These are phyloP conservation scores for Henricia sp. DNA, from an alignment of 53 echinoderm and acorn worm species.

Conservation along the genomic window DNA sequence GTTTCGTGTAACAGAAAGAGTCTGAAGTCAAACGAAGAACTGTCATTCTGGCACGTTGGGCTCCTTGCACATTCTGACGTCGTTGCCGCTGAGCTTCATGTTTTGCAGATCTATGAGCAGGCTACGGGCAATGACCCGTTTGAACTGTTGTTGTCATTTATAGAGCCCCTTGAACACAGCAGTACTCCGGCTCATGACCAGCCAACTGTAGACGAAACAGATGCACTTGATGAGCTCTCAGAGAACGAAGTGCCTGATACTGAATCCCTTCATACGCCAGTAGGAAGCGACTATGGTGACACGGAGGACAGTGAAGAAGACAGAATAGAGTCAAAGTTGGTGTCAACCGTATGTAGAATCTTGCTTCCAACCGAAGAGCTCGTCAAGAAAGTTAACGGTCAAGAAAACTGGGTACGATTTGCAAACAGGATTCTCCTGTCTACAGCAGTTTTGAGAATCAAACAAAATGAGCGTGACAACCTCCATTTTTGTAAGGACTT, in stretches of 20 bases:
- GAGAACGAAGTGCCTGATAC: background rate
- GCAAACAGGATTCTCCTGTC: slow-evolving; percentile 13
- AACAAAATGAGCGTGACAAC: slow-evolving; percentile 10
- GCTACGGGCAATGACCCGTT: slow-evolving; percentile 27
- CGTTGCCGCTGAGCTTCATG: slow-evolving; percentile 43
- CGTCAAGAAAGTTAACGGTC: background rate
- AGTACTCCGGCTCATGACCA: too few species aligned
- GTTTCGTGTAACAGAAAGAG: background rate
- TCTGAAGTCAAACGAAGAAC: background rate
- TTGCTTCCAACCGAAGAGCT: slow-evolving; percentile 20
- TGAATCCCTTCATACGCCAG: background rate
- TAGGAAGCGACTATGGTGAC: background rate
- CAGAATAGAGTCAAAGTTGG: background rate
- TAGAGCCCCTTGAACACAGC: too few species aligned
- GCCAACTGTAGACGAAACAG: too few species aligned
- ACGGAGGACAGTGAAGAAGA: background rate
- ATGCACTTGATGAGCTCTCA: too few species aligned
- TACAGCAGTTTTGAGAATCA: background rate
- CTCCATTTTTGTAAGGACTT: slow-evolving; percentile 51
- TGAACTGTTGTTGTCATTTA: slow-evolving; percentile 5
- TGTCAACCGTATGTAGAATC: slow-evolving; percentile 12
- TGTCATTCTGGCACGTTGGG: slow-evolving; percentile 31
- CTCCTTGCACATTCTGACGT: slow-evolving; percentile 22
- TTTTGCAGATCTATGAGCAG: slow-evolving; percentile 48
- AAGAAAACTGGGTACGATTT: slow-evolving; percentile 1